Evolutionary conservation across 2,113 vertebrate genomes (phyloP).

Genomic region (Thymallus thymallus): DNA sequence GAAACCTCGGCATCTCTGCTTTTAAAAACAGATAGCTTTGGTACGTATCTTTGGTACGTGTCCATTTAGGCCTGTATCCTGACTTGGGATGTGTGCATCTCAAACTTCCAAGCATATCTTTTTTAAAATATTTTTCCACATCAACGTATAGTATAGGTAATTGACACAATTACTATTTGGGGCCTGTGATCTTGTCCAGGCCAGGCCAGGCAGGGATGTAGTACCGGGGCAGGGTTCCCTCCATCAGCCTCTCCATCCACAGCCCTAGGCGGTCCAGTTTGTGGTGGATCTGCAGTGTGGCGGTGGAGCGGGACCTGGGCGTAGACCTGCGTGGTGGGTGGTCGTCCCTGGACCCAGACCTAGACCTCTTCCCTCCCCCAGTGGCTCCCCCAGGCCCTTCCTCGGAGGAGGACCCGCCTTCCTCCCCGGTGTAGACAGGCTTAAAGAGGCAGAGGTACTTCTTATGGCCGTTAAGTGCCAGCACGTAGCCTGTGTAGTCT

Average conservation of each 20-base stretch:
- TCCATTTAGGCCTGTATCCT: neutral
- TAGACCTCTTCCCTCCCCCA: conserved; percentile 53
- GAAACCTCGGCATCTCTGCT: neutral
- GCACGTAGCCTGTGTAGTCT: conserved; percentile 90
- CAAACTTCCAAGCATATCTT: neutral
- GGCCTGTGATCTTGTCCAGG: conserved; percentile 79
- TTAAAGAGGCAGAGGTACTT: conserved; percentile 97
- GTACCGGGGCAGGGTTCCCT: conserved; percentile 91
- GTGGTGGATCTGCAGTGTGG: conserved; percentile 83
- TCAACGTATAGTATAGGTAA: neutral
- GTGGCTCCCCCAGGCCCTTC: conserved; percentile 29
- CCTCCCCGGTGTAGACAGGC: conserved; percentile 83
- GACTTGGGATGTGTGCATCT: neutral
- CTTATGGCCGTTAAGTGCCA: conserved; percentile 95
- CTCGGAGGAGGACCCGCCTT: conserved; percentile 71
- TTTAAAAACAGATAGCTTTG: neutral
- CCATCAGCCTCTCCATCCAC: conserved; percentile 95
- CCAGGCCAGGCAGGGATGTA: conserved; percentile 91
- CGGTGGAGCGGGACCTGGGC: conserved; percentile 67
- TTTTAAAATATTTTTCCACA: neutral
- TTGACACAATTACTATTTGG: conserved; percentile 56
- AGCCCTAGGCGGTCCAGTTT: conserved; percentile 90
- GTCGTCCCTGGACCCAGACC: conserved; percentile 61
- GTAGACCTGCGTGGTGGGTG: conserved; percentile 57
- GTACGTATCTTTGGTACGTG: neutral